Conservation (phyloP, 2,888 invertebrate species). For the Zygogramma bicolorata region DNA sequence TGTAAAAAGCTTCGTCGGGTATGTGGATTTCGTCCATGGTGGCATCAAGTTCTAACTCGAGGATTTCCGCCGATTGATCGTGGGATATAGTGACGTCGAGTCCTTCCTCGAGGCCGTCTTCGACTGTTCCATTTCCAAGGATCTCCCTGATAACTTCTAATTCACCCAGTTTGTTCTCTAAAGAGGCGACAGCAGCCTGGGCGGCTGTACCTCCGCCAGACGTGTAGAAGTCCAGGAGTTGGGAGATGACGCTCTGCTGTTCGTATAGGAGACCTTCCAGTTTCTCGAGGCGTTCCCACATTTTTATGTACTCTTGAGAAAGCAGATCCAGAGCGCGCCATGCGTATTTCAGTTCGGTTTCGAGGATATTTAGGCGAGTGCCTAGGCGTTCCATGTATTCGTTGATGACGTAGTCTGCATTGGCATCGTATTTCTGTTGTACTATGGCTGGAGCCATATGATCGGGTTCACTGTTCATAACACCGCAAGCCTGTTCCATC, state of each 20-base stretch:
- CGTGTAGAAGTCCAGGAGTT: conserved; percentile 84
- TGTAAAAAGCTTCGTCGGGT: conserved; percentile 89
- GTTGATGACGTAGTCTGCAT: conserved; percentile 83
- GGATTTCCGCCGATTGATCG: conserved; percentile 59
- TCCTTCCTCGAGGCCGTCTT: conserved; percentile 77
- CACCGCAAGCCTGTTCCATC: conserved; percentile 48
- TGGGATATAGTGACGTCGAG: conserved; percentile 69
- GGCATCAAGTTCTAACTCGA: conserved; percentile 62
- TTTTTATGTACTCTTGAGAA: conserved; percentile 92
- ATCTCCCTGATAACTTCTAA: conserved; percentile 76
- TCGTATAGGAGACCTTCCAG: conserved; percentile 88
- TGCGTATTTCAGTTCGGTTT: conserved; percentile 91
- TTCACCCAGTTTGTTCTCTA: conserved; percentile 63
- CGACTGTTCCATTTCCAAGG: conserved; percentile 74
- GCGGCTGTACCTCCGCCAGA: conserved; percentile 69
- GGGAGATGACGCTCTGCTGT: conserved; percentile 91
- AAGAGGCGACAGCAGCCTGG: conserved; percentile 60
- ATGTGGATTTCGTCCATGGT: conserved; percentile 71
- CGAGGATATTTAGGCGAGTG: conserved; percentile 86
- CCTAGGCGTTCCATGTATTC: conserved; percentile 93
- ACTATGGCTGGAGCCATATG: conserved; percentile 61
- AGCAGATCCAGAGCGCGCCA: conserved; percentile 92
- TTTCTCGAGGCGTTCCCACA: conserved; percentile 93
- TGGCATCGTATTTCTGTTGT: conserved; percentile 62
- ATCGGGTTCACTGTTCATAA: conserved; percentile 56